Base-by-base conservation (phyloP, 2,113 vertebrate species). In the Aramus guarauna region DNA sequence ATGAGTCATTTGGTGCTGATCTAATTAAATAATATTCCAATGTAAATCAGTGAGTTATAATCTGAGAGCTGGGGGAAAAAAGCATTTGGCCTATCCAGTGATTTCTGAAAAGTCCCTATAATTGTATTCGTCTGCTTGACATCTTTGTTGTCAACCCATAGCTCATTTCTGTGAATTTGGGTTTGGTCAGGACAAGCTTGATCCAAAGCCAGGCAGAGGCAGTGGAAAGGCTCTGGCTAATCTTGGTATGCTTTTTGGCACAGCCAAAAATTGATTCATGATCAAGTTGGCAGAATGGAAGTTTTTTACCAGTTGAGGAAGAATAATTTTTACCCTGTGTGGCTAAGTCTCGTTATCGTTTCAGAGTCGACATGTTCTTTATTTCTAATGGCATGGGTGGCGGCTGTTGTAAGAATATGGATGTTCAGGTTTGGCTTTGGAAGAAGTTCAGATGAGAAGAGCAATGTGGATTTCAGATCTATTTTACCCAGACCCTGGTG, bases 1-100 rank as follows among this genome's bases (percentile, higher is more conserved):
- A 36, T 96, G 94, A 97, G 69, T 98, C 92, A 95, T 96, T 97
- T 94, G 50, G 56, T 71, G 58, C 71, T 92, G 82, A 72, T 74
- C 91, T 97, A 96, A 97, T 97, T 94, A 98, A 96, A 95, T 96
- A 96, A 95, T 91, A 96, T 87, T 69, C 64, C 63, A 91, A 22
- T 90, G 88, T 95, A 98, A 98, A 95, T 94, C 84, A 92, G 82
- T 55, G 75, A 95, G 94, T 96, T 97, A 93, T 95, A 94, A 94
- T 81, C 92, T 68, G 80, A 85, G 84, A 94, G 56, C 48, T 17
- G 1, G 36, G 55, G 64, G 77, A 2, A 83, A 87, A 96, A 91
- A 37, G 48, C 47, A 60, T 74, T 94, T 96, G 85, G 82, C 69
- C 94, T 93, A 96, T 95, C 85, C 68, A 92, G 89, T 94, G 81